A percentile compares a stretch with the other conserved stretches of the same genome.
These are phyloP conservation scores for Galerucella pusilla DNA, from an alignment of 2,888 invertebrate genomes.

Conservation along the genomic window DNA sequence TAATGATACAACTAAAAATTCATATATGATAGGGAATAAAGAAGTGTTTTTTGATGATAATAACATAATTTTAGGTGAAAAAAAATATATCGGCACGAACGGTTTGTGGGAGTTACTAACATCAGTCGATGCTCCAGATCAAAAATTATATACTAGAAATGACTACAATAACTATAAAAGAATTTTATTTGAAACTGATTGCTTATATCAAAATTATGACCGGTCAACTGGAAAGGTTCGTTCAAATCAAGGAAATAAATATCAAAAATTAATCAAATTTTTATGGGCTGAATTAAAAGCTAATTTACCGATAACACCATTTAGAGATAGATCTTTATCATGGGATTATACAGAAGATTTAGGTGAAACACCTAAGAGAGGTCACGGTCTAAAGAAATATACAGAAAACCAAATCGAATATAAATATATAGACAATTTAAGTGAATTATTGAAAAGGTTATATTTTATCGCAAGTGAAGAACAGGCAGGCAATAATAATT, in stretches of 20 bases:
- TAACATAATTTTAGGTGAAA: slow-evolving; percentile 16
- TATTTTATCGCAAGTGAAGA: slow-evolving; percentile 27
- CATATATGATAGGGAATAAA: slow-evolving; percentile 17
- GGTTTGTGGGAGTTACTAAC: slow-evolving; percentile 19
- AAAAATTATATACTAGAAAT: background rate
- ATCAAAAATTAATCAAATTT: slow-evolving; percentile 19
- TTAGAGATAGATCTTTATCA: background rate
- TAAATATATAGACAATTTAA: slow-evolving; percentile 23
- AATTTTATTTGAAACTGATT: slow-evolving; percentile 14
- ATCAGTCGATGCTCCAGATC: slow-evolving; percentile 19
- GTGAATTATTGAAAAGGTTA: slow-evolving; percentile 25
- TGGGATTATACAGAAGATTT: slow-evolving; percentile 10
- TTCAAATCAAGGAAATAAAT: slow-evolving; percentile 16
- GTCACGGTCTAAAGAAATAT: slow-evolving; percentile 18
- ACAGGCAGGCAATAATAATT: slow-evolving; percentile 24
- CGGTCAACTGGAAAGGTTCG: slow-evolving; percentile 14
- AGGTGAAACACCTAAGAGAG: slow-evolving; percentile 1
- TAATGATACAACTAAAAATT: slow-evolving; percentile 13
- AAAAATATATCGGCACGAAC: background rate
- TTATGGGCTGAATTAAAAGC: slow-evolving; percentile 18
- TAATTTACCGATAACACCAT: slow-evolving; percentile 8
- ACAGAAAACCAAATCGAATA: slow-evolving; percentile 21
- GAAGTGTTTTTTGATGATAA: slow-evolving; percentile 7
- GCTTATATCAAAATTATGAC: slow-evolving; percentile 23
- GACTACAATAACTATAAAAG: slow-evolving; percentile 5